Evolutionary conservation across 2,888 invertebrate genomes (phyloP).

Genomic region (Dugesia japonica): DNA sequence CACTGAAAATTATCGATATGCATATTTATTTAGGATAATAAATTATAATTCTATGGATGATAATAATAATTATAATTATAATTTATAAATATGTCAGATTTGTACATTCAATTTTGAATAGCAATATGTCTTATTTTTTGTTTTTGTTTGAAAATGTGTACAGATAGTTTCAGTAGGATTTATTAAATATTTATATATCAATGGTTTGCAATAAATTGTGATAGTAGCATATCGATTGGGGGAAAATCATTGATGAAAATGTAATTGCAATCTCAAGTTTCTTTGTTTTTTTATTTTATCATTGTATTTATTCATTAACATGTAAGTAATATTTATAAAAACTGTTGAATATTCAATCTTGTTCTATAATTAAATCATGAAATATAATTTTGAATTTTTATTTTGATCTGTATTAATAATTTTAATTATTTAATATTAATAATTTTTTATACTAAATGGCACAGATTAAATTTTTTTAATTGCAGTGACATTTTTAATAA

Average conservation of each 20-base stretch:
- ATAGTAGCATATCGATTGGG: neutral
- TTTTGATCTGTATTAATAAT: no score
- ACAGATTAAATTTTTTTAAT: no score
- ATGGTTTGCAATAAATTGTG: neutral
- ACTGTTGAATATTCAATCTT: conserved; percentile 1
- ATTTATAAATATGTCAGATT: conserved; percentile 10
- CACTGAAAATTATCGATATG: no score
- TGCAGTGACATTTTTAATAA: no score
- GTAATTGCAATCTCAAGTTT: neutral
- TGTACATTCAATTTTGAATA: neutral
- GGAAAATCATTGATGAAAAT: neutral
- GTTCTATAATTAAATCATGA: conserved; percentile 8
- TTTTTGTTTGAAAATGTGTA: neutral
- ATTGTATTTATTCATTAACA: neutral
- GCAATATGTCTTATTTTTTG: neutral
- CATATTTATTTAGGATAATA: neutral
- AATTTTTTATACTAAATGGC: no score
- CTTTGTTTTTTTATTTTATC: neutral
- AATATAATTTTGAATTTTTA: no score
- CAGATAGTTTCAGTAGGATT: conserved; percentile 15
- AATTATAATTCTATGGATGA: neutral
- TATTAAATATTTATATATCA: neutral
- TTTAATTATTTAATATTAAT: no score
- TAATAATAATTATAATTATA: no score
- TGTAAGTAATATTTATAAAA: conserved; percentile 2